Evolutionary conservation across 2,888 invertebrate species (phyloP), one percentile per base, ranked within the genome.

Genomic region (Theretra japonica): DNA sequence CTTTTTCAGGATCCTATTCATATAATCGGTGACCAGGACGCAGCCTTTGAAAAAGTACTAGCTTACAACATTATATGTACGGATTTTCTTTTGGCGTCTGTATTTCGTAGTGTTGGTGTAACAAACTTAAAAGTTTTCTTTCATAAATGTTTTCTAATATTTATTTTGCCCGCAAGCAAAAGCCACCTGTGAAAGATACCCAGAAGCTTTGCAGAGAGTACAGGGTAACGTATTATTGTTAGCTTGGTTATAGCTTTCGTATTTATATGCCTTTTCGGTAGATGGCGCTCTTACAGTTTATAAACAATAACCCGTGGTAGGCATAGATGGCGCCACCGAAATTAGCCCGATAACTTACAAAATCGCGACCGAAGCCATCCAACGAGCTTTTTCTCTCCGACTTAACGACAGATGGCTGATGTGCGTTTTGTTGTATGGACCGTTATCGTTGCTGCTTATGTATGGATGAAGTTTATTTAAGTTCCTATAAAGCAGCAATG

Each of bases 371-470:
- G 48, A 65, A 65, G 48, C 60, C 30, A 65, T 1, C 48, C 65
- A 33, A 58, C 70, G 57, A 58, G 70, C 70, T 70, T 70, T 69
- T 70, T 70, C 70, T 58, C 80, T 76, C 77, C 76, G 75, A 81
- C 79, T 76, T 76, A 74, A 77, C 76, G 79, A 76, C 73, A 68
- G 73, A 53, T 60, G 21, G 41, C 70, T 70, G 69, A 70, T 23
- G 50, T 25, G 8, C 1, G 17, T 60, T 70, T 41, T 28, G n/a
- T 68, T 70, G 60, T 11, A 6, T n/a, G 11, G 70, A 69, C 56
- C 56, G 6, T 73, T 58, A 86, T 78, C 88, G 86, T 83, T 86
- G 83, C 90, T 75, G 33, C 68, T 70, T 75, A 7, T 6, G 48
- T 74, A 72, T 8, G 1, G 5, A 11, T 1, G 6, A 0, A 11